Conservation (phyloP, 2,888 invertebrate species). For the Vesta saturnalis region DNA sequence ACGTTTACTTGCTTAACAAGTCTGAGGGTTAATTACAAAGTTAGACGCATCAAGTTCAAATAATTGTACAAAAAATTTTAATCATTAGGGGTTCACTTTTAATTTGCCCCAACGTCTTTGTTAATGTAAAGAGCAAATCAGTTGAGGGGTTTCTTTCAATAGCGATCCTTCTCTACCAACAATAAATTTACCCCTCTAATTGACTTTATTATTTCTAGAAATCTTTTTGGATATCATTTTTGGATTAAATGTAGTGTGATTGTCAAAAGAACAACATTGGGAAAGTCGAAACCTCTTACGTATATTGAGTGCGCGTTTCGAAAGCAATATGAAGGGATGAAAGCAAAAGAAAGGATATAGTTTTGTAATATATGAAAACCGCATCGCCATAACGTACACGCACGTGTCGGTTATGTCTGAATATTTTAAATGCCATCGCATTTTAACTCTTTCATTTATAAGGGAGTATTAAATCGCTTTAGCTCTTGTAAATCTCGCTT, state of each 20-base stretch:
- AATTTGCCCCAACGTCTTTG: constrained; percentile 9
- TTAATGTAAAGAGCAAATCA: constrained; percentile 22
- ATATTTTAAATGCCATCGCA: no score
- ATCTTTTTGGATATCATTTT: not conserved
- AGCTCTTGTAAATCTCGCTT: no score
- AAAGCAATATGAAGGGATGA: not conserved
- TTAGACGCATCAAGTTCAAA: constrained; percentile 6
- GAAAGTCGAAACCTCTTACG: not conserved
- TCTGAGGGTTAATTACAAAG: constrained; percentile 10
- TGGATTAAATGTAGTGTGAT: constrained; percentile 17
- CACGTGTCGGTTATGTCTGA: not conserved
- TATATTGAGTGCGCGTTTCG: not conserved
- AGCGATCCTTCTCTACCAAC: constrained; percentile 28
- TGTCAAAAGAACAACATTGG: constrained; percentile 18
- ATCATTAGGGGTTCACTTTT: constrained; percentile 15
- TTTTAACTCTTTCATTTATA: no score
- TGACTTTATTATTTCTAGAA: constrained; percentile 35
- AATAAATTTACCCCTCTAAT: constrained; percentile 34
- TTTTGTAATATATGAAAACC: no score
- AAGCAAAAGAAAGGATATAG: not conserved
- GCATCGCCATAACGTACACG: not conserved
- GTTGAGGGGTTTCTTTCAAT: constrained; percentile 14
- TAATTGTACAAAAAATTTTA: constrained; percentile 8
- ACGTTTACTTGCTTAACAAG: not conserved
- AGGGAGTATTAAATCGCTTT: no score